Evolutionary conservation across 2,113 vertebrate species (phyloP), one percentile per base, ranked within the genome.

Genomic region (Trematocara nigrifrons): DNA sequence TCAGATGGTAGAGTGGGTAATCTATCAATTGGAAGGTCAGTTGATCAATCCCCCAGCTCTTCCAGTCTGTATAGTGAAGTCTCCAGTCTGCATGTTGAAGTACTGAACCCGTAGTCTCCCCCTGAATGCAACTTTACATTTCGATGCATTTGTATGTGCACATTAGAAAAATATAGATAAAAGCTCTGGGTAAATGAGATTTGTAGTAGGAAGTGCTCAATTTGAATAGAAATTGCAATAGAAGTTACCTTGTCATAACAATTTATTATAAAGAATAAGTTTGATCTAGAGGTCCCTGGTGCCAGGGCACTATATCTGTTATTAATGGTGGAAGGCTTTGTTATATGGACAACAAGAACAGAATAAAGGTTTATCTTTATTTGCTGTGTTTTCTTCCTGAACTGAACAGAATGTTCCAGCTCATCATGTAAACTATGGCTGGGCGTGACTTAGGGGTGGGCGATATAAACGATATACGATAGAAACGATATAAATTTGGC

Each of bases 141-240:
- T 15, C 0, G 5, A 71, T 71, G 11, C 38, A 42, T 45, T 71
- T 42, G 0, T 69, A 15, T 69, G 12, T 45, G 40, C 8, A 15
- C 20, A 15, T 0, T 45, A 71, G 20, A 45, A 71, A 47, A 71
- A 10, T 66, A 26, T 45, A 45, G 64, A 71, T 45, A 6, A 4
- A 71, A 45, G 38, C 20, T 22, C 0, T 71, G 20, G 20, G 66
- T 71, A 22, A 69, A 69, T 69, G 7, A 71, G 33, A 66, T 66
- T 66, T 66, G 18, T 12, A 38, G 38, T 71, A 26, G 66, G 3
- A 71, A 71, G 40, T 0, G 20, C 7, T 45, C 20, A 71, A 71
- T 20, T 45, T 45, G 7, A 71, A 26, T 26, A 71, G 20, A 71
- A 45, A 26, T n/a, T n/a, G n/a, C n/a, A n/a, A n/a, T n/a, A n/a